These are phyloP conservation scores for Oncorhynchus tshawytscha DNA, from an alignment of 2,113 vertebrate species.

Conservation along the genomic window DNA sequence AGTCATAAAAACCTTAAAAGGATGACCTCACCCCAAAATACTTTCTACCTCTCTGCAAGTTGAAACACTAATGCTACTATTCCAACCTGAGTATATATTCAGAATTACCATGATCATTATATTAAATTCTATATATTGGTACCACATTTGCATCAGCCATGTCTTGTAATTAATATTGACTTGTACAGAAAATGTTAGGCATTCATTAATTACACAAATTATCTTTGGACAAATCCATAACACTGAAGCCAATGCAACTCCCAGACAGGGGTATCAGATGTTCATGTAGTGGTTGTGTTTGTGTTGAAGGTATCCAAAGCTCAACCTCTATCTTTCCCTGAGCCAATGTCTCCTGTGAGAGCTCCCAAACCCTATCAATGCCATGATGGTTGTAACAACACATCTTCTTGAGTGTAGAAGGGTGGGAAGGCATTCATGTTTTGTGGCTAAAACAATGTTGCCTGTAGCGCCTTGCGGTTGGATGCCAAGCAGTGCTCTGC, in stretches of 20 bases:
- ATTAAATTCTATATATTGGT: no score
- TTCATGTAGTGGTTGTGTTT: neutral
- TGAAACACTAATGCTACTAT: neutral
- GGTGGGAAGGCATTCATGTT: slow-evolving; percentile 21
- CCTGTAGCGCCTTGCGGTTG: no score
- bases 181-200: neutral
- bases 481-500: no score
- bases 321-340: slow-evolving; percentile 38
- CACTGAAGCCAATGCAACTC: neutral
- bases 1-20: slow-evolving; percentile 48
- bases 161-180: neutral
- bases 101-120: no score
- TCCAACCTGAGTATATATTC: neutral
- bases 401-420: no score
- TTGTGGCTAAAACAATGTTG: neutral
- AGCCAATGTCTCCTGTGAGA: slow-evolving; percentile 11
- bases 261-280: neutral
- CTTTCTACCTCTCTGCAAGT: slow-evolving; percentile 9
- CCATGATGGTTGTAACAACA: no score
- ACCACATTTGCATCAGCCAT: neutral
- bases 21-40: slow-evolving; percentile 44
- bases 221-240: neutral
- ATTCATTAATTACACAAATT: no score
- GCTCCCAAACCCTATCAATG: slow-evolving; percentile 18
- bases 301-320: neutral